phyloP scores from a whole-genome alignment of 2,113 vertebrate species.

The Falco punctatus region DNA sequence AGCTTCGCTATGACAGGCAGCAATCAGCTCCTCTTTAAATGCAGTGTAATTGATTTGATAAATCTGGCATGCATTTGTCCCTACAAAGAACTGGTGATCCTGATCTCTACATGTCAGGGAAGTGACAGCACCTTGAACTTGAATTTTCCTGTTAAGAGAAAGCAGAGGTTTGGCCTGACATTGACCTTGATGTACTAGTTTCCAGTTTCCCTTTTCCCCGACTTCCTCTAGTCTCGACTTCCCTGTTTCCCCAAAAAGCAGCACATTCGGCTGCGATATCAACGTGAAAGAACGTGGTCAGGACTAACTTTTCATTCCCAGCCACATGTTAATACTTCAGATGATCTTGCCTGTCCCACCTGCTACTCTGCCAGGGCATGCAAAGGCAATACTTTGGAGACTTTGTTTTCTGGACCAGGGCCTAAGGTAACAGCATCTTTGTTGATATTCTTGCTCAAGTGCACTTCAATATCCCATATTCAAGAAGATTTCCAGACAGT shows the following conservation, averaged over 20 bases:
- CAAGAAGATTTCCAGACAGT: neutral
- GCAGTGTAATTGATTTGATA: slow-evolving; percentile 75
- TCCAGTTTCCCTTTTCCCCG: neutral
- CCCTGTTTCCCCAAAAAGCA: neutral
- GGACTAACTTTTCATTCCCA: neutral
- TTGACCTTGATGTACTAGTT: neutral
- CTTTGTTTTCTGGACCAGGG: neutral
- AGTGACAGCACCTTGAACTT: slow-evolving; percentile 83
- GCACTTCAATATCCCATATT: neutral
- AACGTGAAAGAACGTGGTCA: neutral
- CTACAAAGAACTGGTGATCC: slow-evolving; percentile 83
- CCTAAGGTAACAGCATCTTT: neutral
- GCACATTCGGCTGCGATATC: neutral
- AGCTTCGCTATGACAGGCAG: slow-evolving; percentile 79
- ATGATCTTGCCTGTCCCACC: neutral
- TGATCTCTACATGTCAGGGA: slow-evolving; percentile 82
- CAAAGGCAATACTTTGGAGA: neutral
- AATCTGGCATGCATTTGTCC: slow-evolving; percentile 83
- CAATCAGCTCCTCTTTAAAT: slow-evolving; percentile 84
- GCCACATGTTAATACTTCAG: neutral
- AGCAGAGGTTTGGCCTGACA: neutral
- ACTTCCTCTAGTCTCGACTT: neutral
- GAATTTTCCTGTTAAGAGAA: slow-evolving; percentile 75
- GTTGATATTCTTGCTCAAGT: neutral
- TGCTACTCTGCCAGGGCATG: neutral